A percentile compares a stretch with the other conserved stretches of the same genome.
Evolutionary conservation across 92 coral and sea anemone species (phyloP).

Genomic region (Phymanthus crucifer): DNA sequence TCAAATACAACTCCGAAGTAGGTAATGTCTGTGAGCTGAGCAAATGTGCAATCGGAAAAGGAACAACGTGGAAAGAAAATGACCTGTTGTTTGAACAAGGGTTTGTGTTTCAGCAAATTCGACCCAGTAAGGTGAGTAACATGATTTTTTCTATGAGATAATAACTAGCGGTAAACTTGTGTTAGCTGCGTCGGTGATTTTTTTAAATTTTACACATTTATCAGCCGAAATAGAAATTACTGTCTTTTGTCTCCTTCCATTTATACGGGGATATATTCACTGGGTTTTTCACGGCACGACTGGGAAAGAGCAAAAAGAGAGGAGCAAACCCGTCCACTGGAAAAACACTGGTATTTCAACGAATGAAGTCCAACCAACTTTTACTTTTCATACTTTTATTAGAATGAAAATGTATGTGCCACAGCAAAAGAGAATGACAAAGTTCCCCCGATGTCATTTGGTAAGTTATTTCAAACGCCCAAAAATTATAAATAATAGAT

Average conservation of each 20-base stretch:
- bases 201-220: too few species aligned
- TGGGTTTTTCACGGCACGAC: too few species aligned
- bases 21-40: slow-evolving; percentile 18
- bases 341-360: too few species aligned
- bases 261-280: too few species aligned
- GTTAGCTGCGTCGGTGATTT: too few species aligned
- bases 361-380: neutral
- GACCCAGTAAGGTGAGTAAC: slow-evolving; percentile 19
- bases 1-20: neutral
- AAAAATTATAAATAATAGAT: neutral
- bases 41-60: slow-evolving; percentile 1
- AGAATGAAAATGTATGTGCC: neutral
- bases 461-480: neutral
- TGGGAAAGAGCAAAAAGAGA: too few species aligned
- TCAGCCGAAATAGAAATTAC: too few species aligned
- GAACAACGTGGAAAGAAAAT: neutral
- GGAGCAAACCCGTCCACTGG: too few species aligned
- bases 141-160: too few species aligned
- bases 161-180: too few species aligned
- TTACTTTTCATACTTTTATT: neutral
- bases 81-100: slow-evolving; percentile 5
- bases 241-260: too few species aligned
- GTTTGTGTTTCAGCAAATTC: slow-evolving; percentile 20
- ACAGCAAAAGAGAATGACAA: neutral
- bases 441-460: neutral